phyloP scores from a whole-genome alignment of 2,888 invertebrate species.

The Eupithecia inturbata region DNA sequence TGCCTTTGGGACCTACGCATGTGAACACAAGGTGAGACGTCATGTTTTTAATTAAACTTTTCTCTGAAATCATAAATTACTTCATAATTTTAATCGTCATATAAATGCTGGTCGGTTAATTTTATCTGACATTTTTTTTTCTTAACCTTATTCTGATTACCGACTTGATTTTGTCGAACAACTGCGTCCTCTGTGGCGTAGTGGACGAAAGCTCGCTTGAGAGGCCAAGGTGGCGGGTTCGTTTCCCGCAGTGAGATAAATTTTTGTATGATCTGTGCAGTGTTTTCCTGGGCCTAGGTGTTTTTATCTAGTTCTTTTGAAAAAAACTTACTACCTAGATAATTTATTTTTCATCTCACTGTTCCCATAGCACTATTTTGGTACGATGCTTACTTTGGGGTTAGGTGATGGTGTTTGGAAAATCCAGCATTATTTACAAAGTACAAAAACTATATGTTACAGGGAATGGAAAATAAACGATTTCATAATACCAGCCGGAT shows the following conservation, averaged over 20 bases:
- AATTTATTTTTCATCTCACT: neutral
- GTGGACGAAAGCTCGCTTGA: too few species aligned
- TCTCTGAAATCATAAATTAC: neutral
- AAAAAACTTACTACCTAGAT: too few species aligned
- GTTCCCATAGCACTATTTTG: too few species aligned
- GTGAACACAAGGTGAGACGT: slow-evolving; percentile 89
- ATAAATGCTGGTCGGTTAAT: neutral
- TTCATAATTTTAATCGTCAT: neutral
- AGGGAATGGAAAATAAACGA: slow-evolving; percentile 89
- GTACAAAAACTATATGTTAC: slow-evolving; percentile 48
- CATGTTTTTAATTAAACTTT: slow-evolving; percentile 3
- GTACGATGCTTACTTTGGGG: neutral
- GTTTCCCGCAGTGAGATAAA: neutral
- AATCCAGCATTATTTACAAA: neutral
- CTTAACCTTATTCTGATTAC: neutral
- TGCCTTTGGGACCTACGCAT: slow-evolving; percentile 93
- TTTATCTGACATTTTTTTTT: neutral
- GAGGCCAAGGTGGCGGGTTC: neutral
- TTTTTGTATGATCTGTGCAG: neutral
- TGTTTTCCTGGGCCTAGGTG: neutral
- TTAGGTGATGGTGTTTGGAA: neutral
- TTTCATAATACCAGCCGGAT: slow-evolving; percentile 89
- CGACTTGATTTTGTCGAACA: neutral
- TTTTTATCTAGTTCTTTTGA: neutral
- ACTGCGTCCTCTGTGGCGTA: neutral